Base-by-base conservation (phyloP, 2,888 invertebrate genomes). In the Archips crataeganus region DNA sequence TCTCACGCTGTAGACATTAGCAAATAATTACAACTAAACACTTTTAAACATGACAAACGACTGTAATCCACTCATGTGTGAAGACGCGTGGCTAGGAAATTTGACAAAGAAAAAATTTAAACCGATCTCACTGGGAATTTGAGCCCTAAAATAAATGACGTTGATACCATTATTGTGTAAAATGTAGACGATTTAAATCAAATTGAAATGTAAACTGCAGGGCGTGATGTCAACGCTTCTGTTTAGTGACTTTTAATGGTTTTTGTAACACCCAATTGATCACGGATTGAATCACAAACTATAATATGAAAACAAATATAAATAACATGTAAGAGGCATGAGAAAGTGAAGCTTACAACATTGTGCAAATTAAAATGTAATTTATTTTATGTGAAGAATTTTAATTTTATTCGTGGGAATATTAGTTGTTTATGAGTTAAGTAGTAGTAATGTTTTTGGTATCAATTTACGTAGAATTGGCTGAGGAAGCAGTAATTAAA, bases 201-300 rank as follows among this genome's bases (percentile, higher is more conserved):
- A 89, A 91, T 87, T 88, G 82, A 85, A 86, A 87, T 89, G 83
- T 90, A 89, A 91, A 90, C 89, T 89, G 75, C 78, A 85, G 90
- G 93, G 92, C 90, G 91, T 91, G 86, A 84, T 86, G 83, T 85
- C 83, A 85, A 85, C 82, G 82, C 78, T 80, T 81, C 82, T 85
- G 84, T 90, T 88, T 88, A 88, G 86, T 80, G 77, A 84, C 90
- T 89, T 91, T 91, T 87, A 93, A 92, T 93, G 92, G 92, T 90
- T 92, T 92, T 81, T 84, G 88, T 92, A 91, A 93, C 93, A 94
- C 85, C 87, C 92, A 91, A 93, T 94, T 93, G 90, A 91, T 88
- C 85, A 87, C 87, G 92, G 90, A 88, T 92, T 88, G 82, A 76
- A 81, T 86, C 86, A 88, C 88, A 85, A 23, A 81, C 65, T 79